Evolutionary conservation across 2,113 vertebrate species (phyloP), one percentile per base, ranked within the genome.

Genomic region (Centrocercus urophasianus): DNA sequence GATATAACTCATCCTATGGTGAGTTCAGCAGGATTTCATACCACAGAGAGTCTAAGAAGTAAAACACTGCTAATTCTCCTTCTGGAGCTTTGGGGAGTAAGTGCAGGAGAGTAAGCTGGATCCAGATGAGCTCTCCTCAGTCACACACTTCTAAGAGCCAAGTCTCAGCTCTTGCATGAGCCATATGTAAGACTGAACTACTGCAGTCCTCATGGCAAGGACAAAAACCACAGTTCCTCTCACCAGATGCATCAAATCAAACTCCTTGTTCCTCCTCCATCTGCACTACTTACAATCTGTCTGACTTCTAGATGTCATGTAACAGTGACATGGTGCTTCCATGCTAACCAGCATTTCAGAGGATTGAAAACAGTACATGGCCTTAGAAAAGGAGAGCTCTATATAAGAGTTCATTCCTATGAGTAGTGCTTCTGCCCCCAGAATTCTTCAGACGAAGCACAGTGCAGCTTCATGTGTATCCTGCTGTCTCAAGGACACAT

Each of bases 81-180:
- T 36, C 77, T 73, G 71, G 21, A 78, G 48, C 69, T 65, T 66
- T 54, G 25, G 32, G 56, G 42, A 88, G 21, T 45, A 56, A 15
- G 15, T 17, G 25, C 60, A 86, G 64, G 14, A 82, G 14, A 36
- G 27, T 4, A 27, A 87, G 73, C 47, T 72, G 63, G 22, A 24
- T 78, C n/a, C 70, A 34, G 32, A 24, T n/a, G 36, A 81, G 16
- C 64, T 10, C 34, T 73, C 56, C 63, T 65, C 36, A 69, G 76
- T 5, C 36, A 66, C 8, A 1, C 0, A 0, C 34, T 63, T 60
- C 47, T 12, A 32, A 71, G 34, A 75, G n/a, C 70, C 67, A 70
- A 67, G 28, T 24, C 52, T 57, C 73, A 30, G 22, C 57, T 75
- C 18, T 19, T 38, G n/a, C 28, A 1, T 2, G 21, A 42, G 57